Conservation (phyloP, 2,888 invertebrate species). For the Sinelater perroti region DNA sequence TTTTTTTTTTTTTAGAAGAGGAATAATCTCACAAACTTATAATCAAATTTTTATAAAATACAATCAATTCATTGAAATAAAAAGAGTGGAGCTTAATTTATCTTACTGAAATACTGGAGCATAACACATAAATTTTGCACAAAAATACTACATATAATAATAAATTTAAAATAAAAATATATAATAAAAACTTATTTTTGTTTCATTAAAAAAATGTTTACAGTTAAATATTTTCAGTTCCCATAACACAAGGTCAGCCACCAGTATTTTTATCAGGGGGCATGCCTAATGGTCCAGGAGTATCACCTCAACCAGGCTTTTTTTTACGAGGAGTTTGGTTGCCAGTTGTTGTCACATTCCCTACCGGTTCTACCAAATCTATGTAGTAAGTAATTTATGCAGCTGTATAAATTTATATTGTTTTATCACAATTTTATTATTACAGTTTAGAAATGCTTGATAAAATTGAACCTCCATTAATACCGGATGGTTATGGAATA, state of each 20-base stretch:
- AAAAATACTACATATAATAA: not conserved
- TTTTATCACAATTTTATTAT: too few relatives aligned
- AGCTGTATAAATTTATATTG: too few relatives aligned
- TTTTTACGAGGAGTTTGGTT: conserved; percentile 93
- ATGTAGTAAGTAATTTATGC: conserved; percentile 79
- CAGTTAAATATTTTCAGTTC: conserved; percentile 52
- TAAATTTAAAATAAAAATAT: not conserved
- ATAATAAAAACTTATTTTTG: too few relatives aligned
- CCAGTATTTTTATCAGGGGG: conserved; percentile 72
- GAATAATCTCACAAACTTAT: too few relatives aligned
- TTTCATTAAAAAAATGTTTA: too few relatives aligned
- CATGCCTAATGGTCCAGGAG: conserved; percentile 75
- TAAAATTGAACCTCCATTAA: conserved; percentile 89
- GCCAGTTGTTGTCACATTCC: conserved; percentile 85
- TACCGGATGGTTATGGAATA: conserved; percentile 97
- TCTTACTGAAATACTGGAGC: too few relatives aligned
- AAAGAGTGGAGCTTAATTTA: too few relatives aligned
- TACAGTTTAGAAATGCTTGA: conserved; percentile 94
- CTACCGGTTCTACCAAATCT: conserved; percentile 86
- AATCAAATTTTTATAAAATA: too few relatives aligned
- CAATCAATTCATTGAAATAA: too few relatives aligned
- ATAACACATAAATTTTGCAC: not conserved
- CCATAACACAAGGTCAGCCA: conserved; percentile 67
- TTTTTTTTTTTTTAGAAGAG: too few relatives aligned
- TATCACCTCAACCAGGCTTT: conserved; percentile 90